phyloP scores from a whole-genome alignment of 1,140 invertebrate species.

The Varroa destructor region DNA sequence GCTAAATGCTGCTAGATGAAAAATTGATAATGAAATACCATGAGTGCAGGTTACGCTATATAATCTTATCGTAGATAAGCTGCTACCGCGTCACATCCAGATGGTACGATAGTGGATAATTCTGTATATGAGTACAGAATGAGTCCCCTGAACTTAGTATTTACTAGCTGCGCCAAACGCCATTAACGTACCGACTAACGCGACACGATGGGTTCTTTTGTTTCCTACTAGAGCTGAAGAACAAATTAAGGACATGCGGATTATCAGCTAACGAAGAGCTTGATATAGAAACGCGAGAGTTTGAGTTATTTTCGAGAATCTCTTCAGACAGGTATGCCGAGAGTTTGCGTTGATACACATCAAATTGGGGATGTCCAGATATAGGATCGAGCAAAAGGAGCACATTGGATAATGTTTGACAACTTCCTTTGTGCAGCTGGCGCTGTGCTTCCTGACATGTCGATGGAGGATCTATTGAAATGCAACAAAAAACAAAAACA shows the following conservation, averaged over 20 bases:
- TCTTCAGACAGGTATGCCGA: constrained; percentile 12
- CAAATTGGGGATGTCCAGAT: constrained; percentile 17
- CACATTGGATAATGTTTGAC: constrained; percentile 10
- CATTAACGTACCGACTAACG: neutral
- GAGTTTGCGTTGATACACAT: constrained; percentile 12
- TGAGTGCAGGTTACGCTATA: too few species aligned
- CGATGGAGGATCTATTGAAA: constrained; percentile 9
- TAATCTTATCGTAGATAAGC: too few species aligned
- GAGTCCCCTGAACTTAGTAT: too few species aligned
- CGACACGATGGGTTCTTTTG: constrained; percentile 19
- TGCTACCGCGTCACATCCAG: too few species aligned
- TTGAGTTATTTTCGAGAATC: constrained; percentile 8
- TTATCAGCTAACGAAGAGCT: constrained; percentile 21
- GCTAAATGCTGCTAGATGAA: too few species aligned
- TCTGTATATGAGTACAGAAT: too few species aligned
- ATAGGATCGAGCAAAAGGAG: constrained; percentile 19
- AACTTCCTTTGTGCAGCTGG: constrained; percentile 17
- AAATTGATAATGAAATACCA: too few species aligned
- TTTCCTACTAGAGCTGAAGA: constrained; percentile 21
- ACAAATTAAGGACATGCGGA: constrained; percentile 2
- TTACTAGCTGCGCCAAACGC: neutral
- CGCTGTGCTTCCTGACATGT: constrained; percentile 9
- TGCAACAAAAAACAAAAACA: too few species aligned
- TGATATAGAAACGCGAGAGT: constrained; percentile 17
- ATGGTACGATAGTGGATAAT: too few species aligned